Evolutionary conservation across 2,888 invertebrate genomes (phyloP), one percentile per base, ranked within the genome.

Genomic region (Drosophila pseudotakahashii): DNA sequence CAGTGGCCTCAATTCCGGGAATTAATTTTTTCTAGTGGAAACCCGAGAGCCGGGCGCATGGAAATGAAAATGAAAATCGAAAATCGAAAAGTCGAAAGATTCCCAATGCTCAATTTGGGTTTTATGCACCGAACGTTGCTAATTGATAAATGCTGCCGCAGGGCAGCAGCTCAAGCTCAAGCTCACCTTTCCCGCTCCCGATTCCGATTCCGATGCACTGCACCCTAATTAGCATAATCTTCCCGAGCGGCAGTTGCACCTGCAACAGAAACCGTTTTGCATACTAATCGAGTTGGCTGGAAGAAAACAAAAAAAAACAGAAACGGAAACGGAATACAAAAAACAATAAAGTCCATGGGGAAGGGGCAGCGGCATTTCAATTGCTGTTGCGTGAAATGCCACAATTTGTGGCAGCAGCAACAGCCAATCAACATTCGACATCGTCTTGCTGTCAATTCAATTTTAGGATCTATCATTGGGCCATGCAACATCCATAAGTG

Each of bases 341-440:
- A 42, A 23, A 26, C 10, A 30, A 7, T 2, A 26, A 14, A n/a
- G n/a, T 23, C 1, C 6, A 14, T n/a, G 32, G 3, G 50, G 36
- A 9, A 4, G 57, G 52, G 26, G 44, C 63, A 58, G 60, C 68
- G 78, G 85, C 75, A 81, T 82, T 85, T 85, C 83, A 77, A 82
- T 83, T 86, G 83, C 68, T 51, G 61, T 85, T 84, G 86, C 86
- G 83, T 82, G 83, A 82, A 82, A 83, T 79, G 83, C 86, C 75
- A 79, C 82, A 86, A 82, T 86, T 82, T 82, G 77, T 55, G 77
- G 72, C 77, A 83, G 64, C 45, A 52, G 52, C 36, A 82, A 39
- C 32, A 39, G 51, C 36, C 64, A 64, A 86, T 79, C 82, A 73
- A 48, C 75, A 64, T 53, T 66, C 67, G 62, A 73, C 75, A 53